Base-by-base conservation (phyloP, 2,888 invertebrate species). In the Dicranocentrus wangi region DNA sequence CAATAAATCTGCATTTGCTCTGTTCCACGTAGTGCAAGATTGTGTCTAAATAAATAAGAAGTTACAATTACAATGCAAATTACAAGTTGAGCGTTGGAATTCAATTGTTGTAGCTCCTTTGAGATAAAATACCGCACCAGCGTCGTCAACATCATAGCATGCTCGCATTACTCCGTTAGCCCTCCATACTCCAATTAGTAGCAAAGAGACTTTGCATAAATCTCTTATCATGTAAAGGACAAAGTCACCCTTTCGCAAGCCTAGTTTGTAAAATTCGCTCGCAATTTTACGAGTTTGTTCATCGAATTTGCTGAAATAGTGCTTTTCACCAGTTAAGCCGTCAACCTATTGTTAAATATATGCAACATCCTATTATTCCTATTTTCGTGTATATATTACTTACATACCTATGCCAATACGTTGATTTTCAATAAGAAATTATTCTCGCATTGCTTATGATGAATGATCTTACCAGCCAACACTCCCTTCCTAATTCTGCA, bases 251-350 rank as follows among this genome's bases (percentile, higher is more conserved):
- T 83, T 82, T 28, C 84, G 51, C 78, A 86, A 68, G 10, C 83
- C 83, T 8, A 70, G 19, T 61, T 73, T 82, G 42, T 70, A 70
- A 7, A 84, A 19, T 1, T 72, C 76, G 68, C 83, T 84, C 1
- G 69, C 81, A 25, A 84, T 60, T n/a, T 39, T 61, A n/a, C 61
- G 13, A 2, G 77, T 77, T 0, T 73, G 5, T 17, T 17, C 10
- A 1, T 84, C 83, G 28, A 82, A 73, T 69, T 91, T 87, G 63
- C 87, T 88, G 83, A 90, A 93, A 15, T 91, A 91, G 43, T 91
- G 88, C 83, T 90, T 88, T 86, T 91, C 90, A 19, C 90, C 91
- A 1, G 92, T 92, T 80, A 91, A 90, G 15, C 90, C 91, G 88
- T 91, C 91, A 82, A 93, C 89, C 93, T 93, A 86, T 47, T 32